Percentiles rank a stretch among this genome's conserved stretches.
These are phyloP conservation scores for Bubo bubo DNA, from an alignment of 2,113 vertebrate species.

Conservation along the genomic window DNA sequence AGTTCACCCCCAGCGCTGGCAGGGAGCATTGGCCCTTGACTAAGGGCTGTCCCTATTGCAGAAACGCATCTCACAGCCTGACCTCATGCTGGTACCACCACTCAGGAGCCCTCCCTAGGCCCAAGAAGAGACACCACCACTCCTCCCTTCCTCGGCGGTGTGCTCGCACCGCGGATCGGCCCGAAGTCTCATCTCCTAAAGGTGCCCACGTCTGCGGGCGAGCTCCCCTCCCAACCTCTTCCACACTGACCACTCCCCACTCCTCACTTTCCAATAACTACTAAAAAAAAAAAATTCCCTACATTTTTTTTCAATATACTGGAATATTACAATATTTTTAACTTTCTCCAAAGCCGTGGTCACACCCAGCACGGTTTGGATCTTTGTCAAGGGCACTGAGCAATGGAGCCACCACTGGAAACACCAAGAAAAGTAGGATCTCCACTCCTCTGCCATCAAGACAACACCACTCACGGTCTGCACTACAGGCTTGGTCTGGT, in stretches of 20 bases:
- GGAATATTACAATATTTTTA: background rate
- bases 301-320: no score
- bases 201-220: no score
- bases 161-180: rapidly evolving
- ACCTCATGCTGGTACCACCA: background rate
- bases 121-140: background rate
- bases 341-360: background rate
- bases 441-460: background rate
- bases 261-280: background rate
- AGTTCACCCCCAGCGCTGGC: background rate
- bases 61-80: background rate
- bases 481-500: background rate
- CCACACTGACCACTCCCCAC: background rate
- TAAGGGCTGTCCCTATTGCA: background rate
- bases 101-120: background rate
- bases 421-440: rapidly evolving
- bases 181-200: rapidly evolving
- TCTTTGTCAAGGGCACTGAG: background rate
- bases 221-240: background rate
- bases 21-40: background rate
- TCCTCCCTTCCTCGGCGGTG: rapidly evolving
- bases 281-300: background rate
- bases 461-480: background rate
- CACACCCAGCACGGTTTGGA: background rate
- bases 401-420: background rate